Percentiles rank a stretch among this genome's conserved stretches.
Conservation (phyloP, 2,888 invertebrate species). For the Empis livida region DNA sequence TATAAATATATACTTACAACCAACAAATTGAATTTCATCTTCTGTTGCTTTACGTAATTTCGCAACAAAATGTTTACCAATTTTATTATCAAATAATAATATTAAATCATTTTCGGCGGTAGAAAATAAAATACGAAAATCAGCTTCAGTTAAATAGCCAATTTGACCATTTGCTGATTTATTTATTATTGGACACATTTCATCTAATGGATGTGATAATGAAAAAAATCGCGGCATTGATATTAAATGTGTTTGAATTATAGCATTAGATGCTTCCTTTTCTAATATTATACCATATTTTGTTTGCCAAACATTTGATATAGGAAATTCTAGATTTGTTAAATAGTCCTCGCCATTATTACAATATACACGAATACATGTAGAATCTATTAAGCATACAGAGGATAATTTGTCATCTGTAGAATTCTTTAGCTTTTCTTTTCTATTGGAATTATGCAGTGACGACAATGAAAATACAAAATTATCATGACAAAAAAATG, state of each 20-base stretch:
- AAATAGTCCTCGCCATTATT: conserved; percentile 72
- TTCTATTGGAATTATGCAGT: conserved; percentile 15
- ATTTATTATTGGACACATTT: conserved; percentile 71
- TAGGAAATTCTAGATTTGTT: conserved; percentile 65
- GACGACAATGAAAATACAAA: conserved; percentile 41
- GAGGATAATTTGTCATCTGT: not conserved
- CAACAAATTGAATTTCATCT: conserved; percentile 55
- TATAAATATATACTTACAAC: conserved; percentile 29
- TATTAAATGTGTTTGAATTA: conserved; percentile 30
- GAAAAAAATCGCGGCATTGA: conserved; percentile 71
- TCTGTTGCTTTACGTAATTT: conserved; percentile 58
- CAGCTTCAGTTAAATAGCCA: conserved; percentile 49
- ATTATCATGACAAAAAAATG: conserved; percentile 54
- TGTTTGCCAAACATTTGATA: conserved; percentile 71
- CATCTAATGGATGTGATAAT: conserved; percentile 78
- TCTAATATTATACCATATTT: conserved; percentile 77
- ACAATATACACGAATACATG: conserved; percentile 64
- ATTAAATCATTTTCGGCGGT: conserved; percentile 67
- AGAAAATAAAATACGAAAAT: conserved; percentile 57
- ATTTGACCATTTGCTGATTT: conserved; percentile 47
- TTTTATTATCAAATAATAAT: conserved; percentile 63
- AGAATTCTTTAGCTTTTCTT: not conserved
- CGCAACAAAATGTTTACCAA: conserved; percentile 71
- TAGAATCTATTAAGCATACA: conserved; percentile 41
- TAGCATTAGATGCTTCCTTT: conserved; percentile 41